These are phyloP conservation scores for Physeter macrocephalus DNA, from an alignment of 2,113 vertebrate species.

Conservation along the genomic window DNA sequence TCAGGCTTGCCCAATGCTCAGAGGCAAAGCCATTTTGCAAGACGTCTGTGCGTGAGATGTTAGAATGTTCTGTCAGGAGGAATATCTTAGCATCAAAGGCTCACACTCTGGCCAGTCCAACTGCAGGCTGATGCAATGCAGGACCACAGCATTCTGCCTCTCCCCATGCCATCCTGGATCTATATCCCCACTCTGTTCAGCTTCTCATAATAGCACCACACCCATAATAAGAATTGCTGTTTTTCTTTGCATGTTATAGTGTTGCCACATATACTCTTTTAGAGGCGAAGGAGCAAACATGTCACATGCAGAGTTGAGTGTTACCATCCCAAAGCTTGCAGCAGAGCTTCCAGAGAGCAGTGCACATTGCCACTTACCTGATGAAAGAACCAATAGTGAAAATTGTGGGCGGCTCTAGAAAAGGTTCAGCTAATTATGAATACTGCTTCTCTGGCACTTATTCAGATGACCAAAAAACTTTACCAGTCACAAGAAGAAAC, in stretches of 20 bases:
- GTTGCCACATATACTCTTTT: background rate
- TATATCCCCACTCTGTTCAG: background rate
- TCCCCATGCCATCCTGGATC: background rate
- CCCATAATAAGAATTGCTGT: background rate
- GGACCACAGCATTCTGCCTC: background rate
- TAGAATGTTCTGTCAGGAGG: background rate
- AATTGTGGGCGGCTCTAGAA: background rate
- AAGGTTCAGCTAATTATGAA: background rate
- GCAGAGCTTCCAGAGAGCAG: background rate
- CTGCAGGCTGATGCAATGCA: background rate
- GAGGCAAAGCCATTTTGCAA: conserved; percentile 49
- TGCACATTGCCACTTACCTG: background rate
- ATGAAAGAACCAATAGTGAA: background rate
- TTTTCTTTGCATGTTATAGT: background rate
- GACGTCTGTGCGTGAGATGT: background rate
- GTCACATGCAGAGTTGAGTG: background rate
- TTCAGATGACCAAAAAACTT: background rate
- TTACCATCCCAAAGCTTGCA: background rate
- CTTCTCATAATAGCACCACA: background rate
- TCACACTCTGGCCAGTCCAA: background rate
- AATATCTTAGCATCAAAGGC: background rate
- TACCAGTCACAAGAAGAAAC: conserved; percentile 17
- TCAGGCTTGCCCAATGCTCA: conserved; percentile 23
- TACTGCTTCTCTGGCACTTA: background rate
- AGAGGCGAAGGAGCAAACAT: background rate